Evolutionary conservation across 2,797 vertebrate genomes (phyloP).

Genomic region (Lacerta bilineata): DNA sequence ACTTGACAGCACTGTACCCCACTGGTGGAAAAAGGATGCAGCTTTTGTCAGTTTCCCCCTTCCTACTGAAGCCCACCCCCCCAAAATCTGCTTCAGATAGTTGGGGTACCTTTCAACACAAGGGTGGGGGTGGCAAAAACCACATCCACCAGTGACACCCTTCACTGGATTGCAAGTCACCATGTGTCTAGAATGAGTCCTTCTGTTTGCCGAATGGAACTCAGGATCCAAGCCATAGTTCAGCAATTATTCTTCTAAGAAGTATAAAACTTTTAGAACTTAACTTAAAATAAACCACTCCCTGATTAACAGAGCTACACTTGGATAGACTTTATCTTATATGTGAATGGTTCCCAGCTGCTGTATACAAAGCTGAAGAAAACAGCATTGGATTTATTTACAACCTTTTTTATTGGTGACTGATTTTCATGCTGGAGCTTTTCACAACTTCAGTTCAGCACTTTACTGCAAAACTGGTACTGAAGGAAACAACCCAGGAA

Average conservation of each 20-base stretch:
- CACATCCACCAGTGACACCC: neutral
- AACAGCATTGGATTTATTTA: neutral
- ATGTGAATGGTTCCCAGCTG: neutral
- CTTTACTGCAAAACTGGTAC: neutral
- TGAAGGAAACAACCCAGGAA: neutral
- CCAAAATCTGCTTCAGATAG: neutral
- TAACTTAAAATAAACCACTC: neutral
- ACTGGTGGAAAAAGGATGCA: neutral
- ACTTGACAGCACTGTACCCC: too few relatives aligned
- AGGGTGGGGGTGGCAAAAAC: too few relatives aligned
- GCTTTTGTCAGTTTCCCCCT: neutral
- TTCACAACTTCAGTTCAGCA: neutral
- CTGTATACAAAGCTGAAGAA: neutral
- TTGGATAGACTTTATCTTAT: neutral
- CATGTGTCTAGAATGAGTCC: neutral
- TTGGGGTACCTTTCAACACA: neutral
- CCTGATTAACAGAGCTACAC: neutral
- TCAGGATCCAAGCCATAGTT: neutral
- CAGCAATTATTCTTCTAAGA: neutral
- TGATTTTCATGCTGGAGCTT: neutral
- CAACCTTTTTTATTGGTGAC: neutral
- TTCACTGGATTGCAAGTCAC: neutral
- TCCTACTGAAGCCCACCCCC: neutral
- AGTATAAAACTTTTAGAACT: neutral
- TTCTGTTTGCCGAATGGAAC: neutral